Evolutionary conservation across 1,140 invertebrate genomes (phyloP).

Genomic region (Bombus superbus): DNA sequence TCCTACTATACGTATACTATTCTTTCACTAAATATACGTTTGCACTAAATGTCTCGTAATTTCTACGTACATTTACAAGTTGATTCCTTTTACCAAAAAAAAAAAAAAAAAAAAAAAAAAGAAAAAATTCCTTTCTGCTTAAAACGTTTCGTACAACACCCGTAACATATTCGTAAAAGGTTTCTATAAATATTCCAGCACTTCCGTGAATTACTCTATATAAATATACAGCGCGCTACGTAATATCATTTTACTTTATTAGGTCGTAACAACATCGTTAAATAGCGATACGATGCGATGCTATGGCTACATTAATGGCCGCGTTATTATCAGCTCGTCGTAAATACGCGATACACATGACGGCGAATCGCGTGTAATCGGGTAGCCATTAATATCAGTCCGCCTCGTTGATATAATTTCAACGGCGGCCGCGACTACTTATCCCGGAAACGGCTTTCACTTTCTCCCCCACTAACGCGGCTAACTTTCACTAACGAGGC

Average conservation of each 20-base stretch:
- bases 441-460: slow-evolving; percentile 81
- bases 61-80: neutral
- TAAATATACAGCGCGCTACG: slow-evolving; percentile 15
- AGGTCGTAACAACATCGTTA: slow-evolving; percentile 7
- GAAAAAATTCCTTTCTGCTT: neutral
- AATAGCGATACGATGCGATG: neutral
- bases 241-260: slow-evolving; percentile 3
- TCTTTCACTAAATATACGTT: neutral
- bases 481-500: slow-evolving; percentile 71
- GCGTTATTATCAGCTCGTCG: slow-evolving; percentile 6
- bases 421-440: slow-evolving; percentile 26
- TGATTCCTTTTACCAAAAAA: too few species aligned
- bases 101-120: too few species aligned
- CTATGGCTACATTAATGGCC: slow-evolving; percentile 1
- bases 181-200: neutral
- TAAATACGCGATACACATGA: neutral
- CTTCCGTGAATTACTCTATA: neutral
- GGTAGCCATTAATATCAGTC: slow-evolving; percentile 69
- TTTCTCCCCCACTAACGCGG: slow-evolving; percentile 72
- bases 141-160: neutral
- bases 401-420: slow-evolving; percentile 66
- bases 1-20: too few species aligned
- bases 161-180: neutral
- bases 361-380: slow-evolving; percentile 48
- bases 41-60: neutral